Conservation (phyloP, 2,113 vertebrate species). For the Ptychochromis oligacanthus region DNA sequence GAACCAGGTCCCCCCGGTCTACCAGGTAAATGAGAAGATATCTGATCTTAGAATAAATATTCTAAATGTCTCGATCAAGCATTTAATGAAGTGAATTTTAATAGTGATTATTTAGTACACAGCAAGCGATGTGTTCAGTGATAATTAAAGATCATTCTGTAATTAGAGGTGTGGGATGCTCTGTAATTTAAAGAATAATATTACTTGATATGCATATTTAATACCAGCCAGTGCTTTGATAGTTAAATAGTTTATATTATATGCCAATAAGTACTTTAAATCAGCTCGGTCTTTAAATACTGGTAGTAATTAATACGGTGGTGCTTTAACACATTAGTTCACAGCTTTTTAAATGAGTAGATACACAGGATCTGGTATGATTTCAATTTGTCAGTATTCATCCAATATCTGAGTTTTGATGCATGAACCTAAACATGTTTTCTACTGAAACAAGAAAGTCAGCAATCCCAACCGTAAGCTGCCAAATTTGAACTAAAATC, state of each 20-base stretch:
- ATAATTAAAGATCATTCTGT: not conserved
- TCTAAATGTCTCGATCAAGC: not conserved
- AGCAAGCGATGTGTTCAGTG: not conserved
- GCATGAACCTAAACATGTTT: too few species aligned
- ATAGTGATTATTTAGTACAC: not conserved
- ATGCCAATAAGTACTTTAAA: not conserved
- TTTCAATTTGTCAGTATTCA: too few species aligned
- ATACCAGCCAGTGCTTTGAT: not conserved
- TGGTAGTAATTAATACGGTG: too few species aligned
- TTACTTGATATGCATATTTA: not conserved
- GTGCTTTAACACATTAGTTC: too few species aligned
- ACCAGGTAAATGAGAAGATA: constrained; percentile 82
- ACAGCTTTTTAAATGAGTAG: too few species aligned
- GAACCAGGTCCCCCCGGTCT: constrained; percentile 88
- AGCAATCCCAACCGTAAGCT: too few species aligned
- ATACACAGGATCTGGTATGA: too few species aligned
- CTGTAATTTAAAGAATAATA: not conserved
- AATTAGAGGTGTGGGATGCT: not conserved
- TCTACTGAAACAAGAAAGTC: too few species aligned
- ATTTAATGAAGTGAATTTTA: not conserved
- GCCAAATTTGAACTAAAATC: too few species aligned
- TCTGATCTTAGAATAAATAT: not conserved
- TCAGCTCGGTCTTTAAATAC: too few species aligned
- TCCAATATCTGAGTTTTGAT: too few species aligned
- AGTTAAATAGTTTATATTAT: not conserved